Evolutionary conservation across 2,113 vertebrate genomes (phyloP), one percentile per base, ranked within the genome.

Genomic region (Hippocampus abdominalis): DNA sequence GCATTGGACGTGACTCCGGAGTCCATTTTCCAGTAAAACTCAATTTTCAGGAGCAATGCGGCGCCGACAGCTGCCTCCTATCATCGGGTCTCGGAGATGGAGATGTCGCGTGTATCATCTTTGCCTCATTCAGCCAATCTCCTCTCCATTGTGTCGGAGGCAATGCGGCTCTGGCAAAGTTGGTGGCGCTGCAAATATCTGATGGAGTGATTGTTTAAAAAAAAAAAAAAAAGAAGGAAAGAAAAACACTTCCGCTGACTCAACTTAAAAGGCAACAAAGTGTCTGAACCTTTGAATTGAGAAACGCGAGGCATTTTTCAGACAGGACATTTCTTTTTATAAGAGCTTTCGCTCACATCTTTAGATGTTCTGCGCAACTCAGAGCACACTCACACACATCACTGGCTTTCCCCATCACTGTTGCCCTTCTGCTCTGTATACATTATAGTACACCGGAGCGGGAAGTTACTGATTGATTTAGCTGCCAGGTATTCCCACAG

Each of bases 221-320:
- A 59, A 72, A 76, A 70, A 70, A 54, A 56, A 1, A 23, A 72
- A 32, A 59, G 0, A 8, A 23, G 1, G 2, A 21, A 8, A n/a
- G n/a, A 10, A 53, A 54, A n/a, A 40, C 46, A 69, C 64, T 72
- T 74, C 18, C 29, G 84, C 85, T 87, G 86, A 88, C 81, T 86
- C 78, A 6, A 68, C 78, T 78, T 80, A 83, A 81, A 81, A 74
- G 73, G 63, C 66, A 64, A 82, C 79, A 88, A 87, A 88, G 78
- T 81, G 72, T 79, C 72, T 77, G 72, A 75, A 82, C 87, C 81
- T 82, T 29, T 74, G 68, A 39, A 62, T 81, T 70, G 23, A 7
- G 48, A 46, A 13, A 29, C 18, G 56, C 29, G 54, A 76, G 71
- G 51, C 49, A 42, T 76, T 78, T 81, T 78, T 75, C 73, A 70